Conservation (phyloP, 2,797 vertebrate species). For the Saxicola maurus region DNA sequence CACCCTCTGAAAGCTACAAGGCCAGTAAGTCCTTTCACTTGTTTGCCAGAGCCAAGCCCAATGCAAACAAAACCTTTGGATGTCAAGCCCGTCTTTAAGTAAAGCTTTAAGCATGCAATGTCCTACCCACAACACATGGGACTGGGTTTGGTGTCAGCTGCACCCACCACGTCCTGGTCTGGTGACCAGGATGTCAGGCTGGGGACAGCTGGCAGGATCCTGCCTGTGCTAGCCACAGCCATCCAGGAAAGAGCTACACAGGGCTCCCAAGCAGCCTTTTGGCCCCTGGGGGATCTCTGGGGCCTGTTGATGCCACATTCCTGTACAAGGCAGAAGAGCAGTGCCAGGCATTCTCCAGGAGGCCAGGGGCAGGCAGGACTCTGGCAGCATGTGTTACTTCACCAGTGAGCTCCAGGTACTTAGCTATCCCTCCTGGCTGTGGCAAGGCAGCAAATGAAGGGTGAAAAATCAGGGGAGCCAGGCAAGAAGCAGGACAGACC, state of each 20-base stretch:
- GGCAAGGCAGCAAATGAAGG: fast-evolving
- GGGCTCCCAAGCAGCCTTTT: not conserved
- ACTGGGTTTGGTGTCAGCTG: not conserved
- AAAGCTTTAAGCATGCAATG: not conserved
- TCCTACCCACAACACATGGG: fast-evolving
- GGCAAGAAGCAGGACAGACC: not conserved
- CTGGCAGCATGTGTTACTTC: fast-evolving
- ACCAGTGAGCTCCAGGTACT: not conserved
- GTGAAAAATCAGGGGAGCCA: not conserved
- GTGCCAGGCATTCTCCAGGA: not conserved
- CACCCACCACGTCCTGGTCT: not conserved
- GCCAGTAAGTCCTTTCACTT: not conserved
- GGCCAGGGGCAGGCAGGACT: not conserved
- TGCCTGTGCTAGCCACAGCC: not conserved
- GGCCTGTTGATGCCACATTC: fast-evolving
- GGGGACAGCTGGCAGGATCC: not conserved
- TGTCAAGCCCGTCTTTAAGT: not conserved
- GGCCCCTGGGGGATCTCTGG: fast-evolving
- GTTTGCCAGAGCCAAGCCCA: not conserved
- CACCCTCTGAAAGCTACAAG: not conserved
- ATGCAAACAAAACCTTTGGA: not conserved
- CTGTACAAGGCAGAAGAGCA: not conserved
- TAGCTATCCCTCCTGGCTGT: not conserved
- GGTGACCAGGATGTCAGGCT: not conserved
- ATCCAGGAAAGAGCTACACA: not conserved